phyloP scores from a whole-genome alignment of 92 coral and sea anemone genomes.

The Plumapathes pennacea region DNA sequence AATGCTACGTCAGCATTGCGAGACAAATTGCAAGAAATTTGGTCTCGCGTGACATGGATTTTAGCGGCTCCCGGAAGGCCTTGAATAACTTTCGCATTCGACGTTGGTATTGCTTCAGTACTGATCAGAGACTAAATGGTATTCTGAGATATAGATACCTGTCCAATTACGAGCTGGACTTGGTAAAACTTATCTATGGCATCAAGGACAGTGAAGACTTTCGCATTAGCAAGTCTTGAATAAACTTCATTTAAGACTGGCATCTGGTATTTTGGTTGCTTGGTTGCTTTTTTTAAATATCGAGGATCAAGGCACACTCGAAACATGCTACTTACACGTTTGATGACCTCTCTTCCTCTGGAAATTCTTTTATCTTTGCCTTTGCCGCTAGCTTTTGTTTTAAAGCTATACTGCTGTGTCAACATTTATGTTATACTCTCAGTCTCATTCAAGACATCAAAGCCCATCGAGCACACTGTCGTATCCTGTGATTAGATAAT shows the following conservation, averaged over 20 bases:
- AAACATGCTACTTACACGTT: too few species aligned
- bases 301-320: slow-evolving; percentile 15
- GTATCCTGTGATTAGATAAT: too few species aligned
- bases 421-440: too few species aligned
- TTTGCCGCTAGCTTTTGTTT: too few species aligned
- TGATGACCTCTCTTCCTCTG: too few species aligned
- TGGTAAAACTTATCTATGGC: slow-evolving; percentile 28
- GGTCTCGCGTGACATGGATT: too few species aligned
- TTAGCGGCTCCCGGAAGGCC: slow-evolving; percentile 18
- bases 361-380: too few species aligned
- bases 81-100: slow-evolving; percentile 14
- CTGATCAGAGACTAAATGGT: slow-evolving; percentile 40
- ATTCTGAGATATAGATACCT: slow-evolving; percentile 26
- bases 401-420: too few species aligned
- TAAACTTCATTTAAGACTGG: slow-evolving; percentile 36
- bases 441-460: too few species aligned
- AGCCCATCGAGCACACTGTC: too few species aligned
- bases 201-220: slow-evolving; percentile 30
- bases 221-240: slow-evolving; percentile 18
- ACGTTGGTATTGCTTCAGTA: slow-evolving; percentile 26
- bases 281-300: slow-evolving; percentile 14
- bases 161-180: slow-evolving; percentile 14
- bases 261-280: slow-evolving; percentile 45
- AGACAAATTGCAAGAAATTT: too few species aligned
- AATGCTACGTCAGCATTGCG: too few species aligned